phyloP scores from a whole-genome alignment of 2,888 invertebrate species.

The Eurytoma californica region DNA sequence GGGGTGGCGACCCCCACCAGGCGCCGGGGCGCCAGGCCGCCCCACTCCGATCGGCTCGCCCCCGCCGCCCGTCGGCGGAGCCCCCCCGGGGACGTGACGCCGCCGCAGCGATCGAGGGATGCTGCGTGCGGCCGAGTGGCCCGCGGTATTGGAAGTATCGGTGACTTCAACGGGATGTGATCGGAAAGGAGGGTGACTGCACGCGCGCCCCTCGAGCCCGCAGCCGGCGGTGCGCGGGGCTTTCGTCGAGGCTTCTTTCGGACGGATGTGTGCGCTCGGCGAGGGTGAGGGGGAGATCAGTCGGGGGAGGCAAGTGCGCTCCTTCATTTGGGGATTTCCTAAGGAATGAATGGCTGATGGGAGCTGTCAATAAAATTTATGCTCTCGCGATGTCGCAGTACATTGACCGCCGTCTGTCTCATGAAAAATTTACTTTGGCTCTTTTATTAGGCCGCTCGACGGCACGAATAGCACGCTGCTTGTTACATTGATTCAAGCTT shows the following conservation, averaged over 20 bases:
- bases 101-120: conserved; percentile 62
- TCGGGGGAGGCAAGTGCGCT: no score
- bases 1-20: conserved; percentile 67
- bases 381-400: no score
- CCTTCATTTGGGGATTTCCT: no score
- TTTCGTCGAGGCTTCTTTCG: background rate
- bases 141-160: conserved; percentile 74
- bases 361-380: no score
- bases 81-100: conserved; percentile 55
- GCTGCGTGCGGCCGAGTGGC: conserved; percentile 56
- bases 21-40: conserved; percentile 60
- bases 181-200: conserved; percentile 69
- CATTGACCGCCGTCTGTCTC: no score
- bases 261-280: background rate
- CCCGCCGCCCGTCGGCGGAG: conserved; percentile 55
- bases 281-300: no score
- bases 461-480: no score
- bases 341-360: no score
- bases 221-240: background rate
- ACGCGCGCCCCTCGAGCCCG: conserved; percentile 2
- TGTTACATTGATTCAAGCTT: no score
- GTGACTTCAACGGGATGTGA: conserved; percentile 75
- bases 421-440: no score
- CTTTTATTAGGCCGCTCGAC: no score
- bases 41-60: conserved; percentile 36